These are phyloP conservation scores for Anthopleura xanthogrammica DNA, from an alignment of 92 coral and sea anemone genomes.

Conservation along the genomic window DNA sequence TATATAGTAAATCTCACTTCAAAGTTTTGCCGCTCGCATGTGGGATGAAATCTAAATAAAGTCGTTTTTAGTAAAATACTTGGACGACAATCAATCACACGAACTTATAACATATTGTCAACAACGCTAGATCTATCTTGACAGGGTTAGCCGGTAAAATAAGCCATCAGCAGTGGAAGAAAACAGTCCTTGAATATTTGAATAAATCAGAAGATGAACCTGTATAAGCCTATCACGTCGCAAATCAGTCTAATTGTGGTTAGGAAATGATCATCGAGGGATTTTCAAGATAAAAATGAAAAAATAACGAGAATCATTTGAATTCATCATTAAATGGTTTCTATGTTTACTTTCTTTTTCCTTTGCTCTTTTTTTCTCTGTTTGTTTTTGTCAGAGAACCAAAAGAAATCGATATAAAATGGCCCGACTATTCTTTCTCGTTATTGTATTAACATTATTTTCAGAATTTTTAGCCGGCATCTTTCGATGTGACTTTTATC, in stretches of 20 bases:
- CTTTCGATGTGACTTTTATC: too few species aligned
- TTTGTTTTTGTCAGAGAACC: not conserved
- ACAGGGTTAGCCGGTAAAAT: not conserved
- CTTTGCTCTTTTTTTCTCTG: not conserved
- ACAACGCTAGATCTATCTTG: not conserved
- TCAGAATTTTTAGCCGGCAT: too few species aligned
- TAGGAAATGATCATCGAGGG: not conserved
- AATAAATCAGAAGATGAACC: not conserved
- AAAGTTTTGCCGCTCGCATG: not conserved
- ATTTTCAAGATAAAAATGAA: not conserved
- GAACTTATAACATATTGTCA: not conserved
- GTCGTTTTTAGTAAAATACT: not conserved
- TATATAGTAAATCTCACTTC: not conserved
- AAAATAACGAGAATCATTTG: not conserved
- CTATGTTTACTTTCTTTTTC: not conserved
- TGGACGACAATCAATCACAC: not conserved
- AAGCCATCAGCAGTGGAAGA: not conserved
- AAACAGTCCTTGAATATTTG: not conserved
- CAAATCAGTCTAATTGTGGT: constrained; percentile 4
- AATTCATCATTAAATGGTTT: not conserved
- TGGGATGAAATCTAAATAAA: not conserved
- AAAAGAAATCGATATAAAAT: too few species aligned
- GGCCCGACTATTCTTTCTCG: not conserved
- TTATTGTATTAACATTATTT: not conserved
- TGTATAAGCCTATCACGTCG: not conserved